Base-by-base conservation (phyloP, 2,113 vertebrate species). In the Fukomys damarensis region DNA sequence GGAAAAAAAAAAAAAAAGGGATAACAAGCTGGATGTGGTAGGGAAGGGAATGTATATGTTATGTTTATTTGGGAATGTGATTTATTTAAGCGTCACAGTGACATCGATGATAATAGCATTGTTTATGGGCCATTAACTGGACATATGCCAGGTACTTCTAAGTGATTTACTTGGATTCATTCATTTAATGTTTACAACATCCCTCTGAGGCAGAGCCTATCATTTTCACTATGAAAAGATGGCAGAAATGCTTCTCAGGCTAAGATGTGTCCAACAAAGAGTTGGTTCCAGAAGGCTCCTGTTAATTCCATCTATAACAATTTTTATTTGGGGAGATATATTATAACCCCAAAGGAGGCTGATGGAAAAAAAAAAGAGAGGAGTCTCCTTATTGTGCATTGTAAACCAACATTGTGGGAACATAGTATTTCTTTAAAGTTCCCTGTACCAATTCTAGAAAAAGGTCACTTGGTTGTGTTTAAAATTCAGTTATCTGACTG, bases 181-280 rank as follows among this genome's bases (percentile, higher is more conserved):
- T 89, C 66, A 87, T 79, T 83, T 61, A 92, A 72, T 94, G 17
- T 58, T 93, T 35, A 86, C 38, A 90, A 59, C 28, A 81, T 28
- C 63, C 9, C 11, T 59, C 79, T 49, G 70, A 81, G 30, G 79
- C 12, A 82, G 52, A 68, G 76, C 58, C 58, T 56, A 43, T 93
- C n/a, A 28, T 87, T 94, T 79, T 95, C 22, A 87, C n/a, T 46
- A 1, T 72, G 35, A 83, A 72, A 90, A 94, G 61, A 70, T 54
- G 46, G 35, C 28, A 56, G n/a, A 91, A 54, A 16, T 83, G 13
- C 20, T 76, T 13, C 49, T 30, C 66, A 72, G 49, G 65, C 54
- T 88, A 92, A 81, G 86, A 79, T 35, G 76, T 76, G 46, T 38
- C 66, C 61, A 59, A 8, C 19, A 20, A 61, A 92, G 70, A 79